Percentiles rank a stretch among this genome's conserved stretches.
Conservation (phyloP, 2,113 vertebrate species). For the Mastomys coucha region DNA sequence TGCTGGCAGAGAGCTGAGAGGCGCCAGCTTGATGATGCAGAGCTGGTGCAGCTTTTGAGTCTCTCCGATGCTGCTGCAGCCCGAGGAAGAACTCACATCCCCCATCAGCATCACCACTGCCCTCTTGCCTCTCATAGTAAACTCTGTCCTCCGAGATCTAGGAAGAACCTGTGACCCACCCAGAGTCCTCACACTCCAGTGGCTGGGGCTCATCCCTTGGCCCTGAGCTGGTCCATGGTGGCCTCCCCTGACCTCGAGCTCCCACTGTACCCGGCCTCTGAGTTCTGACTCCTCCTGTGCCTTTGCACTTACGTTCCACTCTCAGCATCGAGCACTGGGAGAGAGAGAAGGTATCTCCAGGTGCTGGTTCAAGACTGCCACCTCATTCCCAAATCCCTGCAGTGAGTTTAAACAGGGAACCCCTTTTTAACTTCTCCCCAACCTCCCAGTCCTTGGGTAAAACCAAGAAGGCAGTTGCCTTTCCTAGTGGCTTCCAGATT, state of each 20-base stretch:
- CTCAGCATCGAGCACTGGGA: neutral
- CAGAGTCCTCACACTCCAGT: neutral
- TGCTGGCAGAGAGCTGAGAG: neutral
- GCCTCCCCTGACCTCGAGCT: neutral
- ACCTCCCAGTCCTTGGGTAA: neutral
- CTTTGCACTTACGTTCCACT: fast-evolving
- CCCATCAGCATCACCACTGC: neutral
- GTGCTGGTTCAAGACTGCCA: neutral
- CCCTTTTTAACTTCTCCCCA: neutral
- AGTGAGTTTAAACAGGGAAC: neutral
- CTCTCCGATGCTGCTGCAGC: neutral
- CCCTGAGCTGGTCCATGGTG: too few species aligned
- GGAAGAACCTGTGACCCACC: neutral
- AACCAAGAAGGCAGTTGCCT: neutral
- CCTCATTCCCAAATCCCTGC: neutral
- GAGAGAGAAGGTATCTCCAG: neutral
- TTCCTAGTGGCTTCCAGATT: neutral
- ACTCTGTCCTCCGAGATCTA: neutral
- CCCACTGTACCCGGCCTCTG: neutral
- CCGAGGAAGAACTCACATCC: neutral
- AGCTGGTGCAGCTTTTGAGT: neutral
- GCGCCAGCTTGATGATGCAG: neutral
- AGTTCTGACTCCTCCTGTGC: neutral
- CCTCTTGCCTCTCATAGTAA: neutral
- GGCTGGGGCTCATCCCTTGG: fast-evolving